Base-by-base conservation (phyloP, 2,888 invertebrate species). In the Scaptomyza caliginosa region DNA sequence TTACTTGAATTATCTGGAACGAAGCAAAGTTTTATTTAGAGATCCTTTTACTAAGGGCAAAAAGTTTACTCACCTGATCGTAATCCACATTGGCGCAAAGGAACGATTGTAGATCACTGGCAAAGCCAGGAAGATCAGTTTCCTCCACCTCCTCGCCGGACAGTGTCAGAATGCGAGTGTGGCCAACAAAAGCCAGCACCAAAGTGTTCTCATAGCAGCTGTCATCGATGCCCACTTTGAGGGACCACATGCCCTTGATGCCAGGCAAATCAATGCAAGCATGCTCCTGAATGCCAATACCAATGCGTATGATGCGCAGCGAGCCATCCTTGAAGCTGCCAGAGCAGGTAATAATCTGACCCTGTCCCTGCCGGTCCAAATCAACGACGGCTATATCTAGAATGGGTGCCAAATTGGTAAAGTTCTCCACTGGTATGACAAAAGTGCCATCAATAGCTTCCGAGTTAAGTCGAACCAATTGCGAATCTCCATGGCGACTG, bases 351-450 rank as follows among this genome's bases (percentile, higher is more conserved):
- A 99, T 98, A 70, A 99, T 94, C 91, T 98, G 98, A 11, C 98
- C 98, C 92, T 99, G 99, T 0, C 99, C 99, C 91, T 98, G 98
- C 13, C 97, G 93, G 92, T 99, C 99, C 68, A 99, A 93, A 92
- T 99, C 99, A 2, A 99, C 99, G 1, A 99, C 97, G 74, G 98
- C 97, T 96, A 99, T 98, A 91, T 99, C 99, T 19, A 98, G 94
- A 78, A 99, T 99, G 0, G 99, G 99, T 3, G 98, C 99, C 39
- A 99, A 93, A 92, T 99, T 99, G 23, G 98, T 98, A 92, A 98
- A 99, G 11, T 95, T 96, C 92, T 99, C 99, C 96, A 99, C 96
- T 0, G 96, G 94, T 79, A 96, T 96, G 19, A 99, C 97, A 90
- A 98, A 99, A 6, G 97, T 97, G 8, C 96, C 96, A 74, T 97